Conservation (phyloP, 2,888 invertebrate genomes). For the Mythimna loreyi region DNA sequence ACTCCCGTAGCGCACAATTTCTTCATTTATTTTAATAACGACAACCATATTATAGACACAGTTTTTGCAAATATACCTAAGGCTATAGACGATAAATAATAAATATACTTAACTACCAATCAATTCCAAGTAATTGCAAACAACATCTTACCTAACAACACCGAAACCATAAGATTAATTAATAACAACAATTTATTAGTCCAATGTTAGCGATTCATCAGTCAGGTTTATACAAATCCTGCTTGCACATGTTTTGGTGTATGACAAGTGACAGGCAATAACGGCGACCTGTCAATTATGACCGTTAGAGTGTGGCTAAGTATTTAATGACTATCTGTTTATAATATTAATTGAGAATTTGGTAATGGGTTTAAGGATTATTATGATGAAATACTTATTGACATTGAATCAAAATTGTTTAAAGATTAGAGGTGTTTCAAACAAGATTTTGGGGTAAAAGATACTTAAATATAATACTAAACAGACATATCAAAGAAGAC, state of each 20-base stretch:
- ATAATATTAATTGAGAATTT: slow-evolving; percentile 38
- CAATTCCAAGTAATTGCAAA: slow-evolving; percentile 10
- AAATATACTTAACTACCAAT: background rate
- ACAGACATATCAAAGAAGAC: background rate
- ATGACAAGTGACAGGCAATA: slow-evolving; percentile 63
- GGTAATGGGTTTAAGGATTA: slow-evolving; percentile 11
- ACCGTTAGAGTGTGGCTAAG: slow-evolving; percentile 52
- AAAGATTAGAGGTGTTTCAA: background rate
- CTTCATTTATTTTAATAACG: background rate
- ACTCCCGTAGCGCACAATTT: background rate
- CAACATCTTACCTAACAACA: background rate
- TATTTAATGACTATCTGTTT: slow-evolving; percentile 40
- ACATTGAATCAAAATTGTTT: background rate
- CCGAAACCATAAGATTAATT: background rate
- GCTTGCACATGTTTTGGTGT: slow-evolving; percentile 33
- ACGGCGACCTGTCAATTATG: slow-evolving; percentile 62
- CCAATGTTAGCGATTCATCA: slow-evolving; percentile 27
- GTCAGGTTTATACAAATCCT: slow-evolving; percentile 23
- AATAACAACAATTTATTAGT: slow-evolving; percentile 18
- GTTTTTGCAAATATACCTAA: background rate
- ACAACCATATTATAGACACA: background rate
- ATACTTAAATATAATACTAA: background rate
- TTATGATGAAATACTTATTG: background rate
- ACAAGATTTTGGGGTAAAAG: background rate
- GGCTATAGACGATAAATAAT: slow-evolving; percentile 12